Evolutionary conservation across 64 coral and sea anemone species (phyloP).

Genomic region (Stylophora pistillata): DNA sequence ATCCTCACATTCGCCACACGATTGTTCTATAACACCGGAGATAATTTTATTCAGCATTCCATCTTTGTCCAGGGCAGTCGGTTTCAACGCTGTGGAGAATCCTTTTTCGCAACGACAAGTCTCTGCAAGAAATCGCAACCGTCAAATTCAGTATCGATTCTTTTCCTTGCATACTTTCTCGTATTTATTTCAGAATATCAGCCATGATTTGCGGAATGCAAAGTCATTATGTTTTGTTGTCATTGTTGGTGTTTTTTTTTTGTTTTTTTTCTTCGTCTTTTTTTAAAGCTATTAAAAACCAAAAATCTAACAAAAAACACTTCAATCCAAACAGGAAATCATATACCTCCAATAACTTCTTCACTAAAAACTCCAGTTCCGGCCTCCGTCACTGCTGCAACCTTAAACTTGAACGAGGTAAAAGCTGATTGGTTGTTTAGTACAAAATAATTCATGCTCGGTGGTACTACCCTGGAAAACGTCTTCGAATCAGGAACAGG

Average conservation of each 20-base stretch:
- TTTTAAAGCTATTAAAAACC: no score
- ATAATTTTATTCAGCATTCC: background rate
- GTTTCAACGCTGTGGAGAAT: background rate
- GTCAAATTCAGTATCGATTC: no score
- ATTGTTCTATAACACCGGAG: background rate
- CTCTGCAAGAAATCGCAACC: background rate
- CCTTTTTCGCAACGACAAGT: slow-evolving; percentile 9
- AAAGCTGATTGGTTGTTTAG: background rate
- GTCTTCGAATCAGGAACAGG: background rate
- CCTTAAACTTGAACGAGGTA: background rate
- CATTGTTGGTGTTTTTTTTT: no score
- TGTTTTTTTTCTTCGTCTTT: no score
- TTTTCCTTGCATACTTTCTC: no score
- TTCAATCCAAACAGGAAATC: background rate
- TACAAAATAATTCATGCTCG: background rate
- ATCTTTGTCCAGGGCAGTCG: background rate
- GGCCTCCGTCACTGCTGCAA: background rate
- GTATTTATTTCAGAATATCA: no score
- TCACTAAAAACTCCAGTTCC: background rate
- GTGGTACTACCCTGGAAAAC: background rate
- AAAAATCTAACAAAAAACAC: no score
- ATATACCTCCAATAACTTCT: background rate
- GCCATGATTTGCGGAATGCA: no score
- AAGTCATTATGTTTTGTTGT: no score
- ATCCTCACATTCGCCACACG: background rate